Percentiles rank a stretch among this genome's conserved stretches.
Evolutionary conservation across 2,888 invertebrate species (phyloP).

Genomic region (Calephelis perditalis): DNA sequence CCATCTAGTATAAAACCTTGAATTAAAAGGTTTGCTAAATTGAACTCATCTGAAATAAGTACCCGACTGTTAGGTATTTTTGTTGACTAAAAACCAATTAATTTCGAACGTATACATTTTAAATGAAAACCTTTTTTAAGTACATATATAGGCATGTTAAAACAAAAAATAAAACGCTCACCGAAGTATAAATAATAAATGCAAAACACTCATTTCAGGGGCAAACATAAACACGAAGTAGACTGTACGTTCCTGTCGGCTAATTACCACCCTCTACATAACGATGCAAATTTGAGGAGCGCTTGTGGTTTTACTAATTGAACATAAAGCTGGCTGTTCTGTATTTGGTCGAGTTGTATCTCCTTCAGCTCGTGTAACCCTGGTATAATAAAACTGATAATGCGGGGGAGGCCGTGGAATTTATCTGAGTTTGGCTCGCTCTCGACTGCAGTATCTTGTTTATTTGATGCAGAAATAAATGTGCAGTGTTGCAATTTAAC

Average conservation of each 20-base stretch:
- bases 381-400: conserved; percentile 45
- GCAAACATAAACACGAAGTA: conserved; percentile 55
- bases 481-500: conserved; percentile 1
- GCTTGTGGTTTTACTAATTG: conserved; percentile 50
- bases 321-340: conserved; percentile 41
- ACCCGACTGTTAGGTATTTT: no score
- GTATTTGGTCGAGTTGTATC: conserved; percentile 43
- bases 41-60: no score
- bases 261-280: conserved; percentile 52
- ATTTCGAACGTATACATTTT: no score
- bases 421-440: conserved; percentile 27
- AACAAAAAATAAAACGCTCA: conserved; percentile 16
- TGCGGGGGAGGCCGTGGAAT: conserved; percentile 43
- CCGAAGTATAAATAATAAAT: neutral
- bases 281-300: conserved; percentile 58
- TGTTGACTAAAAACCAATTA: no score
- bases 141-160: conserved; percentile 1
- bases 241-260: conserved; percentile 42
- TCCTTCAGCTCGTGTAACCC: conserved; percentile 44
- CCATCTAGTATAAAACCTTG: no score
- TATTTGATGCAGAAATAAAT: conserved; percentile 1
- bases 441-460: conserved; percentile 25
- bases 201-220: conserved; percentile 29
- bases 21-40: no score
- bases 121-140: neutral